Percentiles rank a stretch among this genome's conserved stretches.
Evolutionary conservation across 2,797 vertebrate genomes (phyloP).

Genomic region (Melanotaenia parkinsoni): DNA sequence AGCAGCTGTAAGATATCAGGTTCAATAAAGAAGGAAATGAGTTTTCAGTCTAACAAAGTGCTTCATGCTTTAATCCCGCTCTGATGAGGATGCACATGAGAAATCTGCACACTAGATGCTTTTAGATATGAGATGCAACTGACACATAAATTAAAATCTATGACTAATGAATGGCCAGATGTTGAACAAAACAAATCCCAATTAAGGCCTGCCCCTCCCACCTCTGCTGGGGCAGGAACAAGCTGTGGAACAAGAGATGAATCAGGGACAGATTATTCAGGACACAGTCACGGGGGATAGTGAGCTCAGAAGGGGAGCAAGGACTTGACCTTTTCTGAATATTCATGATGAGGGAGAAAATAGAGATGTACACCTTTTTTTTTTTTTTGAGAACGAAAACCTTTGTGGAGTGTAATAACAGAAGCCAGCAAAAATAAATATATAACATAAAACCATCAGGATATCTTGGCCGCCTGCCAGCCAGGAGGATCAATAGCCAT

Average conservation of each 20-base stretch:
- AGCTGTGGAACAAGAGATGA: conserved; percentile 65
- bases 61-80: not conserved
- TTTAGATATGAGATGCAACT: conserved; percentile 20
- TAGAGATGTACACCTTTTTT: conserved; percentile 37
- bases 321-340: conserved; percentile 71
- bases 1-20: conserved; percentile 4
- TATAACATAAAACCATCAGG: conserved; percentile 40
- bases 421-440: conserved; percentile 47
- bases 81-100: not conserved
- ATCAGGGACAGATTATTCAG: conserved; percentile 74
- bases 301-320: conserved; percentile 40
- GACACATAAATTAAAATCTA: conserved; percentile 35
- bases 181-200: conserved; percentile 60
- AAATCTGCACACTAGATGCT: conserved; percentile 5
- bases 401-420: conserved; percentile 29
- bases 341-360: conserved; percentile 53
- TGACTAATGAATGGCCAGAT: conserved; percentile 62
- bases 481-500: conserved; percentile 70
- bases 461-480: conserved; percentile 60
- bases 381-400: conserved; percentile 16
- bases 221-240: conserved; percentile 51
- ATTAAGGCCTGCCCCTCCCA: conserved; percentile 42
- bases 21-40: not conserved
- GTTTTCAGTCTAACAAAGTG: conserved; percentile 2
- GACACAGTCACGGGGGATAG: conserved; percentile 56